Evolutionary conservation across 2,888 invertebrate genomes (phyloP).

Genomic region (Chrysodeixis includens): DNA sequence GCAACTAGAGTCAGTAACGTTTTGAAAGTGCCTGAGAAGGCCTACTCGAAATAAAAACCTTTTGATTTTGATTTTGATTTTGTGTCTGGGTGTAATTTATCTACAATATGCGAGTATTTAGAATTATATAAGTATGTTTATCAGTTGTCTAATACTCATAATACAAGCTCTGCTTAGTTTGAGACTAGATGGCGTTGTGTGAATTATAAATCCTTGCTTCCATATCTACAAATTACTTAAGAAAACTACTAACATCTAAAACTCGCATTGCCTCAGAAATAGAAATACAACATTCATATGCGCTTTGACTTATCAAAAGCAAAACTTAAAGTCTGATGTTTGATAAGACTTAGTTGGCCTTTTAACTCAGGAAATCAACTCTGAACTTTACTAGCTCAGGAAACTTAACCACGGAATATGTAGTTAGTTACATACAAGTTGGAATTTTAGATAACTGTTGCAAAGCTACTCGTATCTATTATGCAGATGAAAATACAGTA

Average conservation of each 20-base stretch:
- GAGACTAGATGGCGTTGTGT: not conserved
- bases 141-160: too few species aligned
- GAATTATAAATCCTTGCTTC: not conserved
- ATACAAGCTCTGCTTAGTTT: too few species aligned
- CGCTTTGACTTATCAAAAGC: conserved; percentile 19
- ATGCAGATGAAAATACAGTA: not conserved
- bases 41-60: too few species aligned
- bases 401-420: conserved; percentile 2
- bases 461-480: not conserved
- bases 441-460: not conserved
- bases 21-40: too few species aligned
- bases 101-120: too few species aligned
- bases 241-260: not conserved
- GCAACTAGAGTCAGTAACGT: too few species aligned
- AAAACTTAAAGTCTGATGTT: conserved; percentile 23
- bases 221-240: not conserved
- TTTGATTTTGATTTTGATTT: too few species aligned
- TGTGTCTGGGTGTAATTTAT: too few species aligned
- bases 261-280: conserved; percentile 18
- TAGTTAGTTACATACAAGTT: not conserved
- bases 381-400: conserved; percentile 9
- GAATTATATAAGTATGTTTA: too few species aligned
- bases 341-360: conserved; percentile 5
- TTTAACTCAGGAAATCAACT: not conserved
- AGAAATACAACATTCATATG: conserved; percentile 8